Evolutionary conservation across 2,797 vertebrate species (phyloP), one percentile per base, ranked within the genome.

Genomic region (Myotis vivesi): DNA sequence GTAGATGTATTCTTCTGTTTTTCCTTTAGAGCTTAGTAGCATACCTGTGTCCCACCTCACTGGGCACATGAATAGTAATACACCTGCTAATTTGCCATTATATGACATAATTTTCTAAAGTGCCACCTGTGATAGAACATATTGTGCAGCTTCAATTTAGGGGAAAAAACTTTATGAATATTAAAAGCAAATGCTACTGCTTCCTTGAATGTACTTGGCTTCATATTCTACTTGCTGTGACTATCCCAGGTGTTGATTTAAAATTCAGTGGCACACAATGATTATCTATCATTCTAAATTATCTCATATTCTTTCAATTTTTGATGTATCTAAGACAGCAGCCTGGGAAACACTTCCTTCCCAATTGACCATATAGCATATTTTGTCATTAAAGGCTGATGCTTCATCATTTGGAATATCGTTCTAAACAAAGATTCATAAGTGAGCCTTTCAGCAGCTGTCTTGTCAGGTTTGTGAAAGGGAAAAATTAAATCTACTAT

Each of bases 401-500:
- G 94, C 88, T 97, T 97, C 97, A 97, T 98, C 96, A 97, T 98
- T 97, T 95, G 89, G 94, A 98, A 97, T 98, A 98, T 97, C n/a
- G 96, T 96, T 97, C 92, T 97, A 97, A 98, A 98, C 97, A 98
- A 98, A 98, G 95, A 97, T 96, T 97, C 93, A 28, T 97, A 97
- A 98, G 94, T 88, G 81, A 94, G 73, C 92, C 10, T 97, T 96
- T 94, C 84, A 97, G 82, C 98, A 98, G 97, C 97, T 98, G 98
- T 93, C 95, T 98, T 97, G 95, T 95, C 97, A 98, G 97, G 94
- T 98, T 98, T 97, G 81, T 98, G 97, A 98, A 98, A 98, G 86
- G 95, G 75, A 97, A 97, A 98, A 97, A 98, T 97, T 97, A 97
- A 98, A 98, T 86, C 92, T 96, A 95, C 97, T 97, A 89, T 97